phyloP scores from a whole-genome alignment of 2,797 vertebrate genomes.

The Hoplostethus mediterraneus region DNA sequence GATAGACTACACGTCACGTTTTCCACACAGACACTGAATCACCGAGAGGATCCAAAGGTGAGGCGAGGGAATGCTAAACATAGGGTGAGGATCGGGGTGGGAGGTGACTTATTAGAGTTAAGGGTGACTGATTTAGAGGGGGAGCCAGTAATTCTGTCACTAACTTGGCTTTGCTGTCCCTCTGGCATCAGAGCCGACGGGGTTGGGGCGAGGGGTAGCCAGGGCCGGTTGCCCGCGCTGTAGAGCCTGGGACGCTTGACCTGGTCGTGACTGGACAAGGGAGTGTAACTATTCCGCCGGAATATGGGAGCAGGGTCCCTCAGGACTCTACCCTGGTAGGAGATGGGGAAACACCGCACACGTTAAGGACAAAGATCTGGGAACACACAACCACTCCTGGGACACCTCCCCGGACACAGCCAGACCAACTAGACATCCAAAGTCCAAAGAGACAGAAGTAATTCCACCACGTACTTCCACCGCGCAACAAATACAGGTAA shows the following conservation, averaged over 20 bases:
- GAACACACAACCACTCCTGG: slow-evolving; percentile 37
- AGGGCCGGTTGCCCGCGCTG: slow-evolving; percentile 94
- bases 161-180: slow-evolving; percentile 90
- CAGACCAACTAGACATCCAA: slow-evolving; percentile 14
- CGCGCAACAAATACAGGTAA: slow-evolving; percentile 7
- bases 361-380: slow-evolving; percentile 71
- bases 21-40: slow-evolving; percentile 56
- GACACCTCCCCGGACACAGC: slow-evolving; percentile 40
- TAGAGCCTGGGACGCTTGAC: slow-evolving; percentile 93
- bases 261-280: slow-evolving; percentile 92
- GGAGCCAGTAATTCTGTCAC: slow-evolving; percentile 80
- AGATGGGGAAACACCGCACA: slow-evolving; percentile 78
- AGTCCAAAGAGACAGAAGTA: slow-evolving; percentile 1
- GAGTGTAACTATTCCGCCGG: slow-evolving; percentile 97
- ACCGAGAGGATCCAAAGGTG: slow-evolving; percentile 40
- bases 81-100: slow-evolving; percentile 52
- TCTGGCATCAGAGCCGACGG: slow-evolving; percentile 87
- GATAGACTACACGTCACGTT: slow-evolving; percentile 32
- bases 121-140: slow-evolving; percentile 55
- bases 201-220: slow-evolving; percentile 86
- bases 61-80: slow-evolving; percentile 58
- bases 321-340: slow-evolving; percentile 86
- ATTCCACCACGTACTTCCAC: slow-evolving; percentile 9
- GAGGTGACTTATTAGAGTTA: slow-evolving; percentile 58
- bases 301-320: slow-evolving; percentile 88